Base-by-base conservation (phyloP, 92 coral and sea anemone genomes). In the Galaxea fascicularis region DNA sequence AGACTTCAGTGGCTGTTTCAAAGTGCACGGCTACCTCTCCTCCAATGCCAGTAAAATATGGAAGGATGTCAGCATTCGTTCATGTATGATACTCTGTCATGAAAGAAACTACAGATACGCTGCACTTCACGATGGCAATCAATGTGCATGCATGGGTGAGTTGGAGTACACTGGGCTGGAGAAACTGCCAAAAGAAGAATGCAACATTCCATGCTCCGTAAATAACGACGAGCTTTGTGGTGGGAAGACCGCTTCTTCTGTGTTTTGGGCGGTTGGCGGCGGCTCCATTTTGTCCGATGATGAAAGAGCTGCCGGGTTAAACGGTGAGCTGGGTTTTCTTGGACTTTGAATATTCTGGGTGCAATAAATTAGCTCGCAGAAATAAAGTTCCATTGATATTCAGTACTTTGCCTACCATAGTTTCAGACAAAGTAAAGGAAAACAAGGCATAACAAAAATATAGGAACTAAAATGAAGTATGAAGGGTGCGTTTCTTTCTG, bases 1-100 rank as follows among this genome's bases (percentile, higher is more conserved):
- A 94, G 98, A 89, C 85, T 92, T 87, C 39, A 79, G 79, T 46
- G 98, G 98, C 17, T 94, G 98, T 70, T 94, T 70, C 54, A 80
- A 82, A 26, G 91, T 94, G 20, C 95, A 94, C 54, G 93, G 84
- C n/a, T 87, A 87, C 80, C 84, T 94, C 14, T 78, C 87, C 0
- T 65, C 92, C 59, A 94, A 94, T 75, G 83, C 58, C 6, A 92
- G 92, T 62, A 80, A 82, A 60, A 77, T 83, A 8, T 94, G 98
- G 98, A 72, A 21, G 17, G 92, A 80, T n/a, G 67, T 94, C 17
- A 81, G 85, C 44, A 89, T 90, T 17, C 95, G 94, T 12, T 76
- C 98, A 2, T 94, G 98, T 64, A 92, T 94, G 92, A 67, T 85
- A 21, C 85, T 94, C 4, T 94, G 98, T 54, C 85, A 86, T 14